phyloP scores from a whole-genome alignment of 2,113 vertebrate genomes.

The Hydrochoerus hydrochaeris region DNA sequence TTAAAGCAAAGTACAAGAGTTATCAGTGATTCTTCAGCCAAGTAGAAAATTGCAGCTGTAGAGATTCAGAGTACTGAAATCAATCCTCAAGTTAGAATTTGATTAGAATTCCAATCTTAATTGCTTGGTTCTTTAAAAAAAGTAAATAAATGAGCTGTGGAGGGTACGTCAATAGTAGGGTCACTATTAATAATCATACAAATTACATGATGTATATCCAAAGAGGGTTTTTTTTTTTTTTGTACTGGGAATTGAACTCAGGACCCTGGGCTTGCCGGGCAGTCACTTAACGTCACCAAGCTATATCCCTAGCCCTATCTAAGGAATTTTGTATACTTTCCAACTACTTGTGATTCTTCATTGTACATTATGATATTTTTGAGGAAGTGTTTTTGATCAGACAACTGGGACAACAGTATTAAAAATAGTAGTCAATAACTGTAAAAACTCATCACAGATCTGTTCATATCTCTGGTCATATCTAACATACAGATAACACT shows the following conservation, averaged over 20 bases:
- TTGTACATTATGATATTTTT: background rate
- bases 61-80: background rate
- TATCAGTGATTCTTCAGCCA: conserved; percentile 35
- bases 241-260: no score
- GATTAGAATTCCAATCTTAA: conserved; percentile 40
- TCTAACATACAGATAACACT: background rate
- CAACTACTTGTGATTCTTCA: conserved; percentile 11
- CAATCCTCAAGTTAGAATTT: conserved; percentile 23
- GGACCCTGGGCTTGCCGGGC: no score
- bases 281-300: no score
- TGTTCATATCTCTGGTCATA: background rate
- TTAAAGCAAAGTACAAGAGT: background rate
- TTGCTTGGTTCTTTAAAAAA: conserved; percentile 47
- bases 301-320: no score
- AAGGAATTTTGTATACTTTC: background rate
- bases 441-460: background rate
- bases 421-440: background rate
- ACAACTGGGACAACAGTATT: background rate
- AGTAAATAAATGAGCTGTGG: background rate
- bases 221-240: background rate
- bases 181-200: conserved; percentile 4
- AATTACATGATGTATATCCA: background rate
- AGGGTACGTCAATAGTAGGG: background rate
- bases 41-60: conserved; percentile 20
- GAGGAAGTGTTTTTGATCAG: background rate